Base-by-base conservation (phyloP, 1,140 invertebrate genomes). In the Halyomorpha halys region DNA sequence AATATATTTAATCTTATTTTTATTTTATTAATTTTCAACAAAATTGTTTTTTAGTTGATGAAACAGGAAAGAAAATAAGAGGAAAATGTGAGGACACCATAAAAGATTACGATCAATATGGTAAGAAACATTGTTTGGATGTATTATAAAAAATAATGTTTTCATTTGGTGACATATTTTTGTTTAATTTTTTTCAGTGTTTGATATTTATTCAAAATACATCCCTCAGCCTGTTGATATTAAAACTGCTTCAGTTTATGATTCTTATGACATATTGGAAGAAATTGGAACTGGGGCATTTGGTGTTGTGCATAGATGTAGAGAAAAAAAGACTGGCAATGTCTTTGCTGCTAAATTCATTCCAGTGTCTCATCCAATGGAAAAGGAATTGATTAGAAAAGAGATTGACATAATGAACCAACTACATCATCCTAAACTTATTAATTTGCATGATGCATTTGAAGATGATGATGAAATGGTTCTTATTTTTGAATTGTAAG, bases 371-470 rank as follows among this genome's bases (percentile, higher is more conserved):
- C 91, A 94, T 72, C 85, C 90, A 16, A 88, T 93, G 82, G 97
- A 99, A 76, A 99, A 98, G 73, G 90, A 95, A 72, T 80, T 97
- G 0, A 97, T 99, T 62, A 86, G 91, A 67, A 94, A 97, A 71
- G 97, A 99, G 79, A 98, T 99, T 68, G 94, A 97, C 72, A 94
- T 98, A 56, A 99, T 99, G 96, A 98, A 98, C 75, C 92, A 98
- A 71, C 76, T 99, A 2, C 94, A 98, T 77, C 97, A 99, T 80
- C 87, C 87, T 51, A 97, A 97, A 76, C 79, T 99, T 23, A 97
- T 99, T 70, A 97, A 98, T 72, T 78, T 99, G 0, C 96, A 99
- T 72, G 97, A 99, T 75, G 97, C 97, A 0, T 99, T 97, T 75
- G 97, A 99, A 75, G 95, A 98, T 74, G 94, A 97, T 67, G 92